Conservation (phyloP, 2,888 invertebrate genomes). For the Lasioglossum morio region DNA sequence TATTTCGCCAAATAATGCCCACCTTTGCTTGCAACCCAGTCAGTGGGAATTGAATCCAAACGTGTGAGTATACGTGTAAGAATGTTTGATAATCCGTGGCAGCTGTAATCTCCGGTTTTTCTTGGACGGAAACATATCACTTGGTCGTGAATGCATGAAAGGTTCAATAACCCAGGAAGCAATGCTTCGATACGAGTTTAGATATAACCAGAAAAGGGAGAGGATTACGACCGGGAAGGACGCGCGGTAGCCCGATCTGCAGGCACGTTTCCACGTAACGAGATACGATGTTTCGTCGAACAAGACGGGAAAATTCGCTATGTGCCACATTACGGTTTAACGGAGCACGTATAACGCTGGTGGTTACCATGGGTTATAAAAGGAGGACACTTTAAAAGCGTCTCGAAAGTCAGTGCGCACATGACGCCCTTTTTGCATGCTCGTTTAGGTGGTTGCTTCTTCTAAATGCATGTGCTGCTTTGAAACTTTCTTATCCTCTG, state of each 20-base stretch:
- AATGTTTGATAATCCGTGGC: background rate
- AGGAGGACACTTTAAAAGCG: slow-evolving; percentile 68
- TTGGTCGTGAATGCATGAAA: slow-evolving; percentile 4
- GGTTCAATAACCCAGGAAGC: slow-evolving; percentile 17
- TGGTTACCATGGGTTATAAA: slow-evolving; percentile 61
- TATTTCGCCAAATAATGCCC: too few relatives aligned
- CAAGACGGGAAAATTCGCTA: slow-evolving; percentile 33
- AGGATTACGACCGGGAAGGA: slow-evolving; percentile 32
- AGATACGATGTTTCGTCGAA: slow-evolving; percentile 40
- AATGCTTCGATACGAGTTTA: slow-evolving; percentile 26
- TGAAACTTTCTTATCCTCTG: slow-evolving; percentile 14
- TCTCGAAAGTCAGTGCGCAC: slow-evolving; percentile 61
- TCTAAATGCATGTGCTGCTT: slow-evolving; percentile 10
- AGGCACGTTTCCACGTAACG: slow-evolving; percentile 56
- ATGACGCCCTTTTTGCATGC: slow-evolving; percentile 34
- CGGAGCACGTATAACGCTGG: slow-evolving; percentile 59
- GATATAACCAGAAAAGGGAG: slow-evolving; percentile 16
- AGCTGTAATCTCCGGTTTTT: background rate
- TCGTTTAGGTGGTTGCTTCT: slow-evolving; percentile 24
- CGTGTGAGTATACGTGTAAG: background rate
- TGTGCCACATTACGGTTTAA: slow-evolving; percentile 65
- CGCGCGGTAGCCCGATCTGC: slow-evolving; percentile 22
- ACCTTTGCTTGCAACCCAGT: background rate
- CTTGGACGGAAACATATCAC: background rate
- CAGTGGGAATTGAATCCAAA: background rate